These are phyloP conservation scores for Sminthopsis crassicaudata DNA, from an alignment of 2,113 vertebrate genomes.

Conservation along the genomic window DNA sequence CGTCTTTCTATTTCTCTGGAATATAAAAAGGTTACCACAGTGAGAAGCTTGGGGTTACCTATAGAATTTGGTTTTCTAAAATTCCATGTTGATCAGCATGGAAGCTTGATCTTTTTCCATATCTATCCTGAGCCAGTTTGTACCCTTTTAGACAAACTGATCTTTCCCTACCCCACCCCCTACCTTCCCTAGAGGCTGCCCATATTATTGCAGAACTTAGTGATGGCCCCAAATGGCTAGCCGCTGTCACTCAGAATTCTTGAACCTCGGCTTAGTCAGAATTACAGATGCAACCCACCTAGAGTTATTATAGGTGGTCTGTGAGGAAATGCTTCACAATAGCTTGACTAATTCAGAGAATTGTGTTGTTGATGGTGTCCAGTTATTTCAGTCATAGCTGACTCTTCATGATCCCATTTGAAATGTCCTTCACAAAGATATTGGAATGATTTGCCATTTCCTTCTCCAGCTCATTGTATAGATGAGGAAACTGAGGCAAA, in stretches of 20 bases:
- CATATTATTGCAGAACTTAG: not conserved
- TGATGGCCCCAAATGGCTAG: not conserved
- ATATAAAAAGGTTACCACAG: not conserved
- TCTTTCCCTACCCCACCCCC: not conserved
- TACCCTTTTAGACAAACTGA: not conserved
- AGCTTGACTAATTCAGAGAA: not conserved
- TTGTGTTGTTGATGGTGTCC: not conserved
- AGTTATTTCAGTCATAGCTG: not conserved
- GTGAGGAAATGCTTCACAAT: conserved; percentile 1
- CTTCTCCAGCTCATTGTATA: not conserved
- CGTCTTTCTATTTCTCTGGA: not conserved
- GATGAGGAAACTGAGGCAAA: not conserved
- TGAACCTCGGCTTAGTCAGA: not conserved
- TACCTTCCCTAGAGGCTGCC: not conserved
- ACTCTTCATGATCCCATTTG: not conserved
- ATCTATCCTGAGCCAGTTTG: not conserved
- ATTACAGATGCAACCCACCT: not conserved
- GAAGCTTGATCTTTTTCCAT: not conserved
- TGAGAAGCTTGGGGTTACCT: not conserved
- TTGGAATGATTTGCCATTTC: not conserved
- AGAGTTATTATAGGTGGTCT: not conserved
- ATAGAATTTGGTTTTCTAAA: not conserved
- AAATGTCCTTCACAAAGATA: not conserved
- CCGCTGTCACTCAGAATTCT: too few relatives aligned
- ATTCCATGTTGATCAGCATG: not conserved